Conservation (phyloP, 2,113 vertebrate species). For the Erinaceus europaeus region DNA sequence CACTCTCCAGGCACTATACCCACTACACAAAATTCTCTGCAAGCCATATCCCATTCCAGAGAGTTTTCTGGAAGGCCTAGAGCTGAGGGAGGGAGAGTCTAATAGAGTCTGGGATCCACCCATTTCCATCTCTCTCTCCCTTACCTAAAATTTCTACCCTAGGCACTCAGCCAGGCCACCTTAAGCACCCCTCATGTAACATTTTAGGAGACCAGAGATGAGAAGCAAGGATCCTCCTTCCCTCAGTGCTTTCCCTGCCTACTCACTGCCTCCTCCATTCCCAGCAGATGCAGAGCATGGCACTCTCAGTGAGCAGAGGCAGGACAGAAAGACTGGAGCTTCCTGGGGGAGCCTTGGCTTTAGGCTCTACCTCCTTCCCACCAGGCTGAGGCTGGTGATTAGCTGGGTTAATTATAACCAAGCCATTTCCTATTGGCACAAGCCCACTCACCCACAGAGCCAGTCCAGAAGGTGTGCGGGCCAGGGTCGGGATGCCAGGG, state of each 20-base stretch:
- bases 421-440: conserved; percentile 69
- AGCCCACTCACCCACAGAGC: conserved; percentile 73
- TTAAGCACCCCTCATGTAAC: not conserved
- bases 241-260: not conserved
- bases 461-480: conserved; percentile 30
- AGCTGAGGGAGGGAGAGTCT: not conserved
- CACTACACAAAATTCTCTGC: not conserved
- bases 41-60: not conserved
- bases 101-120: not conserved
- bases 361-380: conserved; percentile 31
- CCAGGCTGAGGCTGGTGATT: conserved; percentile 65
- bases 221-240: not conserved
- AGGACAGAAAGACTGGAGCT: not conserved
- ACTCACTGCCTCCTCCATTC: not conserved
- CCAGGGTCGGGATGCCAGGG: conserved; percentile 34
- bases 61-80: not conserved
- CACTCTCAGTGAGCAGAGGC: not conserved
- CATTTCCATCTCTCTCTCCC: too few species aligned
- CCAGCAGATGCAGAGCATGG: conserved; percentile 7
- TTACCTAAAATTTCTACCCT: too few species aligned
- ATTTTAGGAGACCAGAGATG: conserved; percentile 8
- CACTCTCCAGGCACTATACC: not conserved
- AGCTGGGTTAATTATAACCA: conserved; percentile 68
- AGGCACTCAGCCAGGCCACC: not conserved
- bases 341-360: conserved; percentile 18